Evolutionary conservation across 2,113 vertebrate species (phyloP).

Genomic region (Ceyx cyanopectus): DNA sequence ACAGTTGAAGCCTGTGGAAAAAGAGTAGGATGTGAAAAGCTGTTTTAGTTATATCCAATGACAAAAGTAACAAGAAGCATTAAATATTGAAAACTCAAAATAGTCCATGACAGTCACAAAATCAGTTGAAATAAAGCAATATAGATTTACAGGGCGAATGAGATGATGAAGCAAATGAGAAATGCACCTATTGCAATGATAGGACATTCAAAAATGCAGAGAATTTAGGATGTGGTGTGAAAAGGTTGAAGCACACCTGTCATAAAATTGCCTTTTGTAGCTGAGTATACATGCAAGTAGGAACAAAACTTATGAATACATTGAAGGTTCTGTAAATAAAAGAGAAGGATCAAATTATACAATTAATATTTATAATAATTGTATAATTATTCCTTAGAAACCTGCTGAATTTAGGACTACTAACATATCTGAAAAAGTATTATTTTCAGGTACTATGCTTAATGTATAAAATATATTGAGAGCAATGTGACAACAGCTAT

Average conservation of each 20-base stretch:
- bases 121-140: neutral
- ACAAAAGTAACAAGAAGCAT: neutral
- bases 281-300: neutral
- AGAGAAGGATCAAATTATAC: neutral
- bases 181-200: neutral
- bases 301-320: neutral
- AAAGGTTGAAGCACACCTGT: neutral
- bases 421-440: neutral
- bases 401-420: neutral
- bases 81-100: neutral
- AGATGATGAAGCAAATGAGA: neutral
- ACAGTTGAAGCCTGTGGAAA: neutral
- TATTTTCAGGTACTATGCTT: neutral
- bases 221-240: neutral
- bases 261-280: neutral
- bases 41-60: neutral
- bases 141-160: neutral
- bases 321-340: neutral
- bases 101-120: neutral
- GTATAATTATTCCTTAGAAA: neutral
- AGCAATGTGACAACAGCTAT: neutral
- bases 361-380: neutral
- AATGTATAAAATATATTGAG: neutral
- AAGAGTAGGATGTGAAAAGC: neutral
- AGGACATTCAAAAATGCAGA: neutral